Evolutionary conservation across 2,113 vertebrate species (phyloP).

Genomic region (Tympanuchus pallidicinctus): DNA sequence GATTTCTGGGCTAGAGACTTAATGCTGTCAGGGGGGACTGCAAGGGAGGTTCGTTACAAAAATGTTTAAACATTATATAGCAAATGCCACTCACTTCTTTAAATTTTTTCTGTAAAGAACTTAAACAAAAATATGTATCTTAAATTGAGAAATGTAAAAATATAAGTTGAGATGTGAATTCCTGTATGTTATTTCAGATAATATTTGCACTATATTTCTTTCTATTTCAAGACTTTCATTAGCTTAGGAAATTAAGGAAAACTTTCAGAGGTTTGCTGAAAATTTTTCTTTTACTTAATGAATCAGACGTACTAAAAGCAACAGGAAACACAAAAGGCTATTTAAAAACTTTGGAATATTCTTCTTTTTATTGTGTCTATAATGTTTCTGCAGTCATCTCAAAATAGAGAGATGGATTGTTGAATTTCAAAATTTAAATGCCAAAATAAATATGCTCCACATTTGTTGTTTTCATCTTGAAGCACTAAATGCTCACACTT

Average conservation of each 20-base stretch:
- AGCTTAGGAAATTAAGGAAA: background rate
- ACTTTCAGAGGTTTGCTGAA: background rate
- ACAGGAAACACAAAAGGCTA: background rate
- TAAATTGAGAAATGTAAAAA: conserved; percentile 20
- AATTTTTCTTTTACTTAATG: background rate
- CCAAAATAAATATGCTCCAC: background rate
- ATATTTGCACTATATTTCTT: conserved; percentile 8
- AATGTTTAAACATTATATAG: conserved; percentile 59
- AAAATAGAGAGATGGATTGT: background rate
- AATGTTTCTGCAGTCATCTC: background rate
- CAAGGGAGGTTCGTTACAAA: background rate
- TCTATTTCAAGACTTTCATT: background rate
- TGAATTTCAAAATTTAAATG: background rate
- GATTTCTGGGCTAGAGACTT: conserved; percentile 53
- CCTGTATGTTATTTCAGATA: background rate
- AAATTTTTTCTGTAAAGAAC: background rate
- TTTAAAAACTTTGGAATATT: background rate
- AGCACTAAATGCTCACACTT: background rate
- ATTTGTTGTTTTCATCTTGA: background rate
- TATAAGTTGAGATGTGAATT: background rate
- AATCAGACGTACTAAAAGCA: background rate
- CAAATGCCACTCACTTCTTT: conserved; percentile 29
- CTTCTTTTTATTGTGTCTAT: background rate
- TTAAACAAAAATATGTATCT: background rate
- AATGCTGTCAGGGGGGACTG: background rate